These are phyloP conservation scores for Eptatretus burgeri DNA, from an alignment of 2,113 vertebrate species.

Conservation along the genomic window DNA sequence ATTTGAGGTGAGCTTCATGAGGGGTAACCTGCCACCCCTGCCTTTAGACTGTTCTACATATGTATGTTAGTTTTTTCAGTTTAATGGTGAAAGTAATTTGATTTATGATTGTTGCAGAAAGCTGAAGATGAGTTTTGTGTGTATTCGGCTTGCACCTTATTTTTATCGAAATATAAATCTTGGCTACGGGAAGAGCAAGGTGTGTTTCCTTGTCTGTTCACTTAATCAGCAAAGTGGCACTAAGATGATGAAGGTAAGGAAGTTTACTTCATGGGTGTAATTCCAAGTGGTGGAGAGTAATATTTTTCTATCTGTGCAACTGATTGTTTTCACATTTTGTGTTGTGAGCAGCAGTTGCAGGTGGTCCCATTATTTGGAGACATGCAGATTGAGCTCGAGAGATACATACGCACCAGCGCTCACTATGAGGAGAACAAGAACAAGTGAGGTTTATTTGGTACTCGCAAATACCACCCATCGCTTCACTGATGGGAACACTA, in stretches of 20 bases:
- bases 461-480: no score
- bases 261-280: not conserved
- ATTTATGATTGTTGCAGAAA: conserved; percentile 13
- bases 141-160: conserved; percentile 9
- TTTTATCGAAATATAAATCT: not conserved
- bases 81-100: no score
- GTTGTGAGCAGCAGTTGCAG: conserved; percentile 51
- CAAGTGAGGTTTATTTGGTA: conserved; percentile 34
- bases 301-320: no score
- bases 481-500: no score
- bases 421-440: conserved; percentile 99
- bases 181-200: no score
- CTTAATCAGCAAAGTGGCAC: no score
- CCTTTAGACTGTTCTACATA: no score
- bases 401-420: conserved; percentile 98
- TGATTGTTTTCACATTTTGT: no score
- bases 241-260: not conserved
- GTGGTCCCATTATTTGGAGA: conserved; percentile 94
- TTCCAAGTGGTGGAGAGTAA: conserved; percentile 9
- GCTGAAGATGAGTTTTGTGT: conserved; percentile 12
- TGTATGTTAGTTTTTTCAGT: no score
- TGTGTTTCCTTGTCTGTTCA: no score
- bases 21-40: no score
- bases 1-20: no score
- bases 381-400: conserved; percentile 97